Percentiles rank a stretch among this genome's conserved stretches.
phyloP scores from a whole-genome alignment of 2,888 invertebrate species.

The Apotomis betuletana region DNA sequence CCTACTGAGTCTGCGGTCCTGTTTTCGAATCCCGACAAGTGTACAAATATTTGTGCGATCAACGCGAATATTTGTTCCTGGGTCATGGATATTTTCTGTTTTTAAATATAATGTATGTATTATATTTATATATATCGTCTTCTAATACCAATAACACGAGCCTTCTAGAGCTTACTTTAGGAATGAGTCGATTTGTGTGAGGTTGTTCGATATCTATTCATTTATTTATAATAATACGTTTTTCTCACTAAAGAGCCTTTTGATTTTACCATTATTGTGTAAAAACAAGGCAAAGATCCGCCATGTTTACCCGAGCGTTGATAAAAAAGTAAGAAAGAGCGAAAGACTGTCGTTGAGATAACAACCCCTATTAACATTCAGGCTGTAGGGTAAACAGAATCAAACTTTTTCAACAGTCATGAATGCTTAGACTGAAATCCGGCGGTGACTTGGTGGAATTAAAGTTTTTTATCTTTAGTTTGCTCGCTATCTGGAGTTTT shows the following conservation, averaged over 20 bases:
- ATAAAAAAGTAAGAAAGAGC: slow-evolving; percentile 25
- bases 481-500: neutral
- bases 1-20: too few species aligned
- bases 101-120: too few species aligned
- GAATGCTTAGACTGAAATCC: slow-evolving; percentile 16
- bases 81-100: too few species aligned
- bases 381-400: slow-evolving; percentile 34
- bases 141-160: too few species aligned
- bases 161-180: too few species aligned
- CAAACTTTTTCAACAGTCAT: slow-evolving; percentile 37
- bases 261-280: slow-evolving; percentile 2
- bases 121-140: neutral
- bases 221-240: neutral
- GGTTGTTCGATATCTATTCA: too few species aligned
- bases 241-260: neutral
- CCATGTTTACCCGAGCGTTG: slow-evolving; percentile 29
- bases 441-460: slow-evolving; percentile 18
- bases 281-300: neutral
- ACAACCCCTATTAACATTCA: slow-evolving; percentile 39
- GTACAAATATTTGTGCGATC: too few species aligned
- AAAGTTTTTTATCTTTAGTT: slow-evolving; percentile 6
- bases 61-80: too few species aligned
- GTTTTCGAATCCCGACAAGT: too few species aligned
- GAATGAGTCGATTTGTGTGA: too few species aligned
- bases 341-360: slow-evolving; percentile 35